phyloP scores from a whole-genome alignment of 1,140 invertebrate genomes.

The Agrypnia vestita region DNA sequence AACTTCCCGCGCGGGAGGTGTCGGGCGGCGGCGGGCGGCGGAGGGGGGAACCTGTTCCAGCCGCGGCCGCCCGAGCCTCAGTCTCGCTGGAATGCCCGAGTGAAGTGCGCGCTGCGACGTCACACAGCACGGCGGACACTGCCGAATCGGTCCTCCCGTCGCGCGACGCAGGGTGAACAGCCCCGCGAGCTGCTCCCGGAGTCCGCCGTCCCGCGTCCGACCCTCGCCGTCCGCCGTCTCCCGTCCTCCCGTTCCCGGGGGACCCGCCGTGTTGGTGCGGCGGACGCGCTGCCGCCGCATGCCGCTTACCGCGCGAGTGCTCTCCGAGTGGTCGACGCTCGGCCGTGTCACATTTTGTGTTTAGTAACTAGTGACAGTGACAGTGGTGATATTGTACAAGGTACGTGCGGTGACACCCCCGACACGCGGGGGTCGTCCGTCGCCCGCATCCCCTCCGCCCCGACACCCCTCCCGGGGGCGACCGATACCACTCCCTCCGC shows the following conservation, averaged over 20 bases:
- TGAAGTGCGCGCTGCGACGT: slow-evolving; percentile 35
- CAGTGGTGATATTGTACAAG: slow-evolving; percentile 47
- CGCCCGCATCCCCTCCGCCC: not conserved
- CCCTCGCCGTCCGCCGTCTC: not conserved
- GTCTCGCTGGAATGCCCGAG: slow-evolving; percentile 57
- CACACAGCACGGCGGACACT: slow-evolving; percentile 31
- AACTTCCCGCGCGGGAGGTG: slow-evolving; percentile 53
- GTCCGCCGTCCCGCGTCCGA: not conserved
- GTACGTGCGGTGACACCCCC: slow-evolving; percentile 27
- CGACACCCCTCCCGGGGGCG: not conserved
- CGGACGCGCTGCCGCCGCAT: slow-evolving; percentile 43
- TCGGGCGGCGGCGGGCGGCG: slow-evolving; percentile 2
- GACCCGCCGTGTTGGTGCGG: slow-evolving; percentile 33
- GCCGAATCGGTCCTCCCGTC: not conserved
- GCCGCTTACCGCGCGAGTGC: slow-evolving; percentile 40
- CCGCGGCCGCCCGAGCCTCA: slow-evolving; percentile 32
- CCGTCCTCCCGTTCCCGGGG: not conserved
- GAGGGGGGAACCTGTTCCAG: slow-evolving; percentile 43
- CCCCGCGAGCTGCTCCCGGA: slow-evolving; percentile 23
- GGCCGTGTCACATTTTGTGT: slow-evolving; percentile 43
- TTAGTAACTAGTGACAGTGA: slow-evolving; percentile 47
- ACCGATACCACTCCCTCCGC: not conserved
- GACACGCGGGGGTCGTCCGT: not conserved
- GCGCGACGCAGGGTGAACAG: slow-evolving; percentile 29
- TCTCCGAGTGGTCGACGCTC: slow-evolving; percentile 33